Evolutionary conservation across 1,140 invertebrate species (phyloP).

Genomic region (Sitobion miscanthi): DNA sequence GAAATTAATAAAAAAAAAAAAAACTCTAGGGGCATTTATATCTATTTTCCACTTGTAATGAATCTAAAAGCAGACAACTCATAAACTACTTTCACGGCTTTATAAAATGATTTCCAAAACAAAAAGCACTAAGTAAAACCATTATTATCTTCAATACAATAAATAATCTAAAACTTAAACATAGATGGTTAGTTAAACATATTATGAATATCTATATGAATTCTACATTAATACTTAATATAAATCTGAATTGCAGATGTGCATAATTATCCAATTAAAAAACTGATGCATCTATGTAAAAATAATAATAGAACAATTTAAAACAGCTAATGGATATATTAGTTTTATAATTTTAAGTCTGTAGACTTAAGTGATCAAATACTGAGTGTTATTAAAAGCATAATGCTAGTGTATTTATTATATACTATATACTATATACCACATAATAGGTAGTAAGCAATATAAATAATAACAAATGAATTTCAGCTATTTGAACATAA

Average conservation of each 20-base stretch:
- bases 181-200: neutral
- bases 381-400: neutral
- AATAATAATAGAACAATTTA: neutral
- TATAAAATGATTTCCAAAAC: neutral
- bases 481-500: neutral
- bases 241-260: neutral
- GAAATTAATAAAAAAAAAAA: neutral
- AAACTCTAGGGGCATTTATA: neutral
- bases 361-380: neutral
- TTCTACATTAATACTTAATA: neutral
- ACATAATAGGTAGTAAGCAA: neutral
- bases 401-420: neutral
- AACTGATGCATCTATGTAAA: neutral
- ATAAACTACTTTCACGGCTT: neutral
- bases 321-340: neutral
- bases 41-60: neutral
- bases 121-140: neutral
- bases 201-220: neutral
- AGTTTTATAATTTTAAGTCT: neutral
- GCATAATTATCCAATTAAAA: neutral
- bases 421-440: neutral
- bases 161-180: neutral
- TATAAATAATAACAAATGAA: neutral
- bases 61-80: neutral
- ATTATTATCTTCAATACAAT: neutral